A percentile compares a stretch with the other conserved stretches of the same genome.
Evolutionary conservation across 2,113 vertebrate species (phyloP).

Genomic region (Callopanchax toddi): DNA sequence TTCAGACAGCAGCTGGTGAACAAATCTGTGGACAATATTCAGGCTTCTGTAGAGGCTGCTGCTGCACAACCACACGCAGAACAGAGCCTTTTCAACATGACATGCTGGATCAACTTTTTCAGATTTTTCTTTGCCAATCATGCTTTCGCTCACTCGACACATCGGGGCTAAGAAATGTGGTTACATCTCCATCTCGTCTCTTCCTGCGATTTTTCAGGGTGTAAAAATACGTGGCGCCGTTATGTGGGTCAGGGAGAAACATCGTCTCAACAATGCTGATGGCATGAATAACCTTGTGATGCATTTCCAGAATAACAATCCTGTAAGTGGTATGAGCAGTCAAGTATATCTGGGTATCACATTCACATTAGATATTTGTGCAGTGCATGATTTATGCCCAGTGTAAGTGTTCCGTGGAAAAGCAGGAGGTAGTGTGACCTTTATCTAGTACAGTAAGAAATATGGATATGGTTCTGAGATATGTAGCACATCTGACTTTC

Average conservation of each 20-base stretch:
- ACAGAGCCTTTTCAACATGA: not conserved
- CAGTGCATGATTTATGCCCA: conserved; percentile 27
- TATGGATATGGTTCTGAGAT: not conserved
- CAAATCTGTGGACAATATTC: conserved; percentile 2
- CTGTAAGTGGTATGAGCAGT: conserved; percentile 17
- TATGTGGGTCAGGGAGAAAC: conserved; percentile 17
- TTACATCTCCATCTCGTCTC: not conserved
- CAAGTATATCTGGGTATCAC: conserved; percentile 6
- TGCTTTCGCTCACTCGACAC: conserved; percentile 3
- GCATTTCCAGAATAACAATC: conserved; percentile 19
- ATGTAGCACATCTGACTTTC: conserved; percentile 6
- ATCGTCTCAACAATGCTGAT: not conserved
- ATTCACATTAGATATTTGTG: conserved; percentile 32
- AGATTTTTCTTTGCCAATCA: not conserved
- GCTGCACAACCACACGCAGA: not conserved
- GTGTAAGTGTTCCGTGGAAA: conserved; percentile 17
- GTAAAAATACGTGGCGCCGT: not conserved
- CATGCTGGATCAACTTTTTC: not conserved
- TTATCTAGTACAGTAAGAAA: conserved; percentile 25
- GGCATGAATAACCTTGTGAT: conserved; percentile 32
- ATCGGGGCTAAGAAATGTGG: conserved; percentile 1
- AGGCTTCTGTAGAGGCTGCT: not conserved
- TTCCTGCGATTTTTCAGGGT: not conserved
- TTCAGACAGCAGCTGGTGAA: conserved; percentile 16
- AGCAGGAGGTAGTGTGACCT: conserved; percentile 15